Evolutionary conservation across 2,113 vertebrate genomes (phyloP).

Genomic region (Solenodon paradoxus): DNA sequence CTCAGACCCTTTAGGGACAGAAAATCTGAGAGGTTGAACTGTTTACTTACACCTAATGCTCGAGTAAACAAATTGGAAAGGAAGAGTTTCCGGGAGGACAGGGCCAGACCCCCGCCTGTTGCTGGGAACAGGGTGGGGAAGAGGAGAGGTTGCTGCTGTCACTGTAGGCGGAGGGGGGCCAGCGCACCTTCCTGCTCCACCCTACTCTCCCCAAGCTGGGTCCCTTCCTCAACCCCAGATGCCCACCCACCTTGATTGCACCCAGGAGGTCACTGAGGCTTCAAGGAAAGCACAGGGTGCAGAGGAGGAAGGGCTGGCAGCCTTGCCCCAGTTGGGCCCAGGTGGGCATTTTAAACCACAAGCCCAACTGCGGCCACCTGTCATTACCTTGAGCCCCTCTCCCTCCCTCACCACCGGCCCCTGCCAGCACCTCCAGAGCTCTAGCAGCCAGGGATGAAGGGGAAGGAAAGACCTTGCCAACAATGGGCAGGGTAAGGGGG

Average conservation of each 20-base stretch:
- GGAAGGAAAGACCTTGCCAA: background rate
- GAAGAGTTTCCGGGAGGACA: background rate
- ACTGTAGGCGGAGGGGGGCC: background rate
- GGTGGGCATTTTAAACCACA: background rate
- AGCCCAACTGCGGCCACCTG: background rate
- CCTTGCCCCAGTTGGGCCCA: background rate
- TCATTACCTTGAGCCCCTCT: background rate
- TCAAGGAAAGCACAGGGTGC: background rate
- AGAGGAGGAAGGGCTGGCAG: background rate
- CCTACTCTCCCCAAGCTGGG: background rate
- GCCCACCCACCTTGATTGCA: background rate
- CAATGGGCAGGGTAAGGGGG: background rate
- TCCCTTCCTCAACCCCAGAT: background rate
- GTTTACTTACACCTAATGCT: constrained; percentile 64
- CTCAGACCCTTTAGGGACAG: constrained; percentile 57
- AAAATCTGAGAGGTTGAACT: constrained; percentile 58
- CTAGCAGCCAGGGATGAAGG: background rate
- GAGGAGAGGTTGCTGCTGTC: background rate
- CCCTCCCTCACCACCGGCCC: background rate
- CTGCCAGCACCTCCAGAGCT: background rate
- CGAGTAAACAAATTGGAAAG: constrained; percentile 60
- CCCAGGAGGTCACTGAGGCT: background rate
- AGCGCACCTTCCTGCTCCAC: background rate
- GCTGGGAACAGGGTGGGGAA: background rate
- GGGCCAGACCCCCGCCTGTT: background rate